Base-by-base conservation (phyloP, 2,113 vertebrate species). In the Leuciscus idus region DNA sequence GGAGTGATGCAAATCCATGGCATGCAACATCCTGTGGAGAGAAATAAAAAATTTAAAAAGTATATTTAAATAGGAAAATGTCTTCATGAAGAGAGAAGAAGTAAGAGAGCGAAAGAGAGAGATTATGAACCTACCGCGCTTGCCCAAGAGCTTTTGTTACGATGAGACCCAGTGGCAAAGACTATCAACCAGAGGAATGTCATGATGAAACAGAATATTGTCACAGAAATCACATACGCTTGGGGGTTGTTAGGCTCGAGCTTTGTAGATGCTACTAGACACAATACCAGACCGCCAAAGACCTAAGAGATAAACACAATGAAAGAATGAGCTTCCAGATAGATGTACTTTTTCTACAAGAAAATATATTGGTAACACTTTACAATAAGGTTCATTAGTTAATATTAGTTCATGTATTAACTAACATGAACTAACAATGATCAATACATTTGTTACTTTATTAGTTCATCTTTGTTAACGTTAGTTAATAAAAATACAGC, bases 201-300 rank as follows among this genome's bases (percentile, higher is more conserved):
- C 79, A 93, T 62, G 39, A 94, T 4, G 13, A 97, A 97, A 89
- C 96, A 96, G 90, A 96, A 95, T 72, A 97, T 90, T 0, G 96
- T 95, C 39, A 96, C 95, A 1, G 95, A 94, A 95, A 97, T 97
- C 68, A 96, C 95, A 94, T 96, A 97, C 86, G 93, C 96, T 91
- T 94, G 95, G 50, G 94, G 86, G 72, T 95, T 91, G 0, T 72
- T 0, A 0, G 94, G 85, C 0, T 28, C n/a, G 78, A 96, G 94
- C 0, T 80, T 73, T 0, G 94, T 94, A 4, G 92, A 94, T 0
- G 95, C 95, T 3, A 97, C 91, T 76, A 97, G 94, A 90, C 96
- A 95, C 96, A 96, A 97, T 0, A 96, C 95, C 83, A 97, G 93
- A 23, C 95, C 96, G 0, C 95, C 96, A 2, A 95, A 96, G 52